A percentile compares a stretch with the other conserved stretches of the same genome.
These are phyloP conservation scores for Epinotia bilunana DNA, from an alignment of 2,888 invertebrate genomes.

Conservation along the genomic window DNA sequence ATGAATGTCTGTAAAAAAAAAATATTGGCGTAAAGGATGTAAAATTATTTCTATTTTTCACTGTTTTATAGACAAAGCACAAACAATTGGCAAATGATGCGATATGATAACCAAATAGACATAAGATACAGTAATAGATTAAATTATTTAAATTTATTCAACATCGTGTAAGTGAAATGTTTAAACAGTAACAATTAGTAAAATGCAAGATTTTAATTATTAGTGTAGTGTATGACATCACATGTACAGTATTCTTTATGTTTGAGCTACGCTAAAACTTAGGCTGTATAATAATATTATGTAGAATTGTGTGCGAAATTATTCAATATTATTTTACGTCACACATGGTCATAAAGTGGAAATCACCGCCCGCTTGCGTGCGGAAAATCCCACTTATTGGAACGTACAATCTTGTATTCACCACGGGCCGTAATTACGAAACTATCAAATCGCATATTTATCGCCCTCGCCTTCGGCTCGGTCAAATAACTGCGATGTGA, in stretches of 20 bases:
- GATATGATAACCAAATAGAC: slow-evolving; percentile 67
- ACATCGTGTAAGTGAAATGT: neutral
- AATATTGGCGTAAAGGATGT: neutral
- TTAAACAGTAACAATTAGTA: neutral
- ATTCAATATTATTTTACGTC: neutral
- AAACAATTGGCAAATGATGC: slow-evolving; percentile 54
- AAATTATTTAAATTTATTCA: slow-evolving; percentile 7
- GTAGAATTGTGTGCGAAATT: neutral
- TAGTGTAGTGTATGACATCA: slow-evolving; percentile 8
- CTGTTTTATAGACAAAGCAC: slow-evolving; percentile 9
- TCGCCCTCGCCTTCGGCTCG: too few species aligned
- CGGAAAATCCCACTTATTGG: too few species aligned
- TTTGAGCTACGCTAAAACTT: slow-evolving; percentile 2
- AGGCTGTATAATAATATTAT: neutral
- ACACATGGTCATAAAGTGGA: too few species aligned
- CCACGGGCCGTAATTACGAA: too few species aligned
- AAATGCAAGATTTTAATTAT: neutral
- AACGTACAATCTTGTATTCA: too few species aligned
- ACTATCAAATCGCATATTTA: too few species aligned
- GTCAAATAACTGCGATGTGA: too few species aligned
- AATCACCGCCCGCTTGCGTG: too few species aligned
- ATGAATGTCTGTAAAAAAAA: neutral
- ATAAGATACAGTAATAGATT: slow-evolving; percentile 12
- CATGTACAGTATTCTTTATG: slow-evolving; percentile 12
- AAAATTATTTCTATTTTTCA: neutral